These are phyloP conservation scores for Folsomia candida DNA, from an alignment of 2,888 invertebrate genomes.

Conservation along the genomic window DNA sequence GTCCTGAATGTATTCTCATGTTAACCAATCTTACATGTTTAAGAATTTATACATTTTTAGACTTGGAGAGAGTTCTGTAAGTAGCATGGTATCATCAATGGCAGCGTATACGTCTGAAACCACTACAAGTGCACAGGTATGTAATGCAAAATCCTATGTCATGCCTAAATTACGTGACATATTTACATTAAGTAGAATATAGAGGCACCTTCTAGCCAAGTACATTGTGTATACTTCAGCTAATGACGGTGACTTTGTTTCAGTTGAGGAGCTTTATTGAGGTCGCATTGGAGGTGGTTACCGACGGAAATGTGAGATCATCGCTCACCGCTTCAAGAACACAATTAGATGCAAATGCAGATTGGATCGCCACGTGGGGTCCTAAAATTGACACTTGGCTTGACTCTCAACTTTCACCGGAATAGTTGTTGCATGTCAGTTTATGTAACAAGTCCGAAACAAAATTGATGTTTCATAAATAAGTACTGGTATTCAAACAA, in stretches of 20 bases:
- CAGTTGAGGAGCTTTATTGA: background rate
- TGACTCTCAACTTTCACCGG: too few relatives aligned
- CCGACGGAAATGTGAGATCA: background rate
- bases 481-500: too few relatives aligned
- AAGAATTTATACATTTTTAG: background rate
- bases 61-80: slow-evolving; percentile 1
- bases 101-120: background rate
- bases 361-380: slow-evolving; percentile 17
- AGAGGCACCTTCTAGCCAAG: too few relatives aligned
- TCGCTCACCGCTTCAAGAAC: slow-evolving; percentile 5
- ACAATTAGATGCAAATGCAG: background rate
- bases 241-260: background rate
- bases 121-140: background rate
- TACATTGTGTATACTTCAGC: too few relatives aligned
- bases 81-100: background rate
- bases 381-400: slow-evolving; percentile 16
- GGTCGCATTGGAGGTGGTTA: background rate
- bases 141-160: too few relatives aligned
- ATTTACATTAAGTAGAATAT: background rate
- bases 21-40: background rate
- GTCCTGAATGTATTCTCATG: too few relatives aligned
- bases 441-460: too few relatives aligned
- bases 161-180: background rate
- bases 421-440: too few relatives aligned
- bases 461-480: too few relatives aligned